Base-by-base conservation (phyloP, 2,797 vertebrate genomes). In the Fratercula arctica region DNA sequence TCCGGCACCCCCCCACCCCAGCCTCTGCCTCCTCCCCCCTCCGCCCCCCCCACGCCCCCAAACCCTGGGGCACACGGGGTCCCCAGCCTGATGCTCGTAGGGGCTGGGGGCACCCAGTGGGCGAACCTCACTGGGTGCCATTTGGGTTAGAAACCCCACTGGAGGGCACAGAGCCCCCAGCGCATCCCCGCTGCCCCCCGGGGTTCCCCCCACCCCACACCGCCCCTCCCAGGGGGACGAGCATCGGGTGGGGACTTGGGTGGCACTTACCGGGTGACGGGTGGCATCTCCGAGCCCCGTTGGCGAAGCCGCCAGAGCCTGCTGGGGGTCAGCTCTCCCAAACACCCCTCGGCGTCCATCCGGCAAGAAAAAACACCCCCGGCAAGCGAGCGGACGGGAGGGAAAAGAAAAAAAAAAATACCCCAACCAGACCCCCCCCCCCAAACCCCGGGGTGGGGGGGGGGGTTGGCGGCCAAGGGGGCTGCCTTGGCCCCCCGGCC, bases 201-300 rank as follows among this genome's bases (percentile, higher is more conserved):
- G 50, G 11, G 23, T 50, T 41, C 9, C 66, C 54, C 60, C 59
- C 70, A 11, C 26, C 87, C 48, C 26, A 2, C n/a, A 10, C 19
- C 48, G 11, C 41, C 25, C n/a, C 12, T 15, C 19, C 69, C 3
- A 3, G 25, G 50, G 29, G 29, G 11, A 18, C 1, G 3, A 19
- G n/a, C 6, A 7, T 7, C 0, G 24, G 23, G 6, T 5, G 4
- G 26, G 56, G 13, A 3, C 35, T 14, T 11, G 2, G 16, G n/a
- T 23, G 90, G 51, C 87, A 93, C 95, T 95, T 17, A 97, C 97
- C 87, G 82, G 91, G 66, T 24, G 61, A 56, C 4, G n/a, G 83
- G 43, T 33, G 73, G 88, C 63, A 19, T 51, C 93, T 93, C 85
- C 31, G n/a, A 76, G 89, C 80, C 93, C 72, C 26, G 66, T 83